A percentile compares a stretch with the other conserved stretches of the same genome.
Conservation (phyloP, 30 jellyfish, hydroid and myxozoan species). For the Cassiopea andromeda region DNA sequence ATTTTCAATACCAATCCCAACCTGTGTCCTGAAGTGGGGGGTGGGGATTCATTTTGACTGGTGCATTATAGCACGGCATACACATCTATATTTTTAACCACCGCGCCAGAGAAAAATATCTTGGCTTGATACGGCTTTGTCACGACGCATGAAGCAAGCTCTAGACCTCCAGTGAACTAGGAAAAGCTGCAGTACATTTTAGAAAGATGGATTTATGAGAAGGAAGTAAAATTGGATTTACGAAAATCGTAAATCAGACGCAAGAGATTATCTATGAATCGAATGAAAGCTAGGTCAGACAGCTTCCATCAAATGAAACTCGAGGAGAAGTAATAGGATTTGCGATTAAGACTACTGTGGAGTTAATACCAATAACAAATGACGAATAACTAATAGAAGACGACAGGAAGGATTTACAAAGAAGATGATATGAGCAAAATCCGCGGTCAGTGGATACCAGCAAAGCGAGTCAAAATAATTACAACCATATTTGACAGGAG, state of each 20-base stretch:
- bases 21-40: no score
- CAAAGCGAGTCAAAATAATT: background rate
- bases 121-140: no score
- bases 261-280: background rate
- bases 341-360: background rate
- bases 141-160: no score
- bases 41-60: no score
- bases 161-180: no score
- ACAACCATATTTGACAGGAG: no score
- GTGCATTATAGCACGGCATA: no score
- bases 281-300: background rate
- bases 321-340: background rate
- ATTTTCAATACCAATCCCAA: no score
- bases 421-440: background rate
- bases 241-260: background rate
- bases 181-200: no score
- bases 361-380: background rate
- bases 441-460: background rate
- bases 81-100: no score
- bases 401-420: background rate
- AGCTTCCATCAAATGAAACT: background rate
- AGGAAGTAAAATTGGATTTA: background rate
- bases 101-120: no score
- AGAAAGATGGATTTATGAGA: background rate
- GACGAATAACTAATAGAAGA: background rate